Base-by-base conservation (phyloP, 2,113 vertebrate species). In the Mormoops blainvillei region DNA sequence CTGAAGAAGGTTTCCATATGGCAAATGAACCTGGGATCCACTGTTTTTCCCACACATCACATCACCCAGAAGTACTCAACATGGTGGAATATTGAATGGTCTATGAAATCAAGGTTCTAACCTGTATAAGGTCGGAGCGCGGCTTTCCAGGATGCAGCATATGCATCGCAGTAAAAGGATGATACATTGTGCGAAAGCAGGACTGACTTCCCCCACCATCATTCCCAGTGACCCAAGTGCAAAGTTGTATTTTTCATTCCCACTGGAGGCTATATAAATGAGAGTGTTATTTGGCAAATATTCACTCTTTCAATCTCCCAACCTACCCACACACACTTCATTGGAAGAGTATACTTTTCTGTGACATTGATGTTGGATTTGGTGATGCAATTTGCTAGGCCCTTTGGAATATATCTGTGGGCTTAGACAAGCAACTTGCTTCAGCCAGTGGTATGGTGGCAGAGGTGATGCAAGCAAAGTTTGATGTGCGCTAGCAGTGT, bases 101-200 rank as follows among this genome's bases (percentile, higher is more conserved):
- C 36, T 43, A 5, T 33, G n/a, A 54, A 78, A 43, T 4, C 31
- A 85, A 16, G 18, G 3, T 2, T 28, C 38, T 56, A 45, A 31
- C 16, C 9, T 18, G 4, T 11, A 0, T 4, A 18, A 4, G 6
- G 8, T 28, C n/a, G 4, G 12, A 70, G 24, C 13, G 6, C 12
- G 50, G 14, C 50, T 52, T 33, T 58, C 3, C 11, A 84, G 24
- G 7, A 84, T 28, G 36, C n/a, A 52, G 36, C 20, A 8, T 50
- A 52, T 11, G 4, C 31, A 71, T 10, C 12, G 36, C 52, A 38
- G 33, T 31, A 70, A n/a, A n/a, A 85, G 22, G 12, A 43, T 12
- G 15, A 52, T 43, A 28, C 19, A 80, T 67, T 22, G 0, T 45
- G 8, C 61, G 19, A 28, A 86, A 50, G 4, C 7, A 28, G 16